Percentiles rank a stretch among this genome's conserved stretches.
phyloP scores from a whole-genome alignment of 1,140 invertebrate genomes.

The Mya arenaria region DNA sequence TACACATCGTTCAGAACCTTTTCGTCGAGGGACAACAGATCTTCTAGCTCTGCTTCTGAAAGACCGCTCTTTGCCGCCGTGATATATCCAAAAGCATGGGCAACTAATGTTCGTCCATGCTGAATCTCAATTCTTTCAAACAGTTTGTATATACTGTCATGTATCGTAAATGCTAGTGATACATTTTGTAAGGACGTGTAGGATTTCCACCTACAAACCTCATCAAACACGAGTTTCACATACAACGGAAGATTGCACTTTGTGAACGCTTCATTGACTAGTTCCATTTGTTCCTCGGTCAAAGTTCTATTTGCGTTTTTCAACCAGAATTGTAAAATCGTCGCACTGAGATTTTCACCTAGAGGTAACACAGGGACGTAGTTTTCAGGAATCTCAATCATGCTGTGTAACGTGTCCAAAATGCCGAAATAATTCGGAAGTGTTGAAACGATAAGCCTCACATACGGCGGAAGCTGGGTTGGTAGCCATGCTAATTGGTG shows the following conservation, averaged over 20 bases:
- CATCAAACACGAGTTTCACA: constrained; percentile 93
- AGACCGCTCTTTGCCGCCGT: constrained; percentile 80
- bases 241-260: constrained; percentile 98
- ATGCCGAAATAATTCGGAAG: constrained; percentile 78
- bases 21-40: constrained; percentile 82
- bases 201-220: constrained; percentile 97
- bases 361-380: constrained; percentile 86
- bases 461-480: constrained; percentile 92
- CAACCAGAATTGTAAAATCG: constrained; percentile 98
- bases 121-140: constrained; percentile 79
- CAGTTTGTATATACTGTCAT: constrained; percentile 98
- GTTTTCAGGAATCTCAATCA: constrained; percentile 94
- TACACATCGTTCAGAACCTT: constrained; percentile 98
- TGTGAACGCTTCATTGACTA: constrained; percentile 94
- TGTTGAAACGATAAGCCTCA: constrained; percentile 92
- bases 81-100: constrained; percentile 79
- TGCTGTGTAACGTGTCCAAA: constrained; percentile 86
- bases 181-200: constrained; percentile 97
- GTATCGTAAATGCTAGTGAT: constrained; percentile 95
- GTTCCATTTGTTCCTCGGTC: constrained; percentile 91
- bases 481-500: constrained; percentile 99
- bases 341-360: constrained; percentile 92
- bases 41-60: constrained; percentile 80
- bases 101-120: constrained; percentile 79
- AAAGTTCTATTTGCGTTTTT: constrained; percentile 93